Conservation (phyloP, 1,140 invertebrate species). For the Zaprionus capensis region DNA sequence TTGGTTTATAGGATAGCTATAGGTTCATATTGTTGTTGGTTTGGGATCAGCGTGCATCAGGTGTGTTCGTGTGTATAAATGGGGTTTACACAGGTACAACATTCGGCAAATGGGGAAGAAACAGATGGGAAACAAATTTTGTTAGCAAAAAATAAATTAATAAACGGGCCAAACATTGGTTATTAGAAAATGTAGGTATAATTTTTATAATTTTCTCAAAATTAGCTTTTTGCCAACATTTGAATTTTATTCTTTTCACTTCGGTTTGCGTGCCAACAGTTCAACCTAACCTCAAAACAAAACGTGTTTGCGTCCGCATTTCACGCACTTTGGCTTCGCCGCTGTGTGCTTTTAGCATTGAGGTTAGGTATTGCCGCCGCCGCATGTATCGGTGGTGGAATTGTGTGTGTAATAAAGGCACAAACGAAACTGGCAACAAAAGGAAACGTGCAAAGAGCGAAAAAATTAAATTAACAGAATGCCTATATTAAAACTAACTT, state of each 20-base stretch:
- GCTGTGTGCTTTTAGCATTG: constrained; percentile 13
- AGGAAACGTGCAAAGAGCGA: constrained; percentile 57
- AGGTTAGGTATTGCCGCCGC: constrained; percentile 45
- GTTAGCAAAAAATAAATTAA: constrained; percentile 66
- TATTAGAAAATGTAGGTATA: constrained; percentile 10
- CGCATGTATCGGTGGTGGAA: constrained; percentile 51
- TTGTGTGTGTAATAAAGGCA: constrained; percentile 55
- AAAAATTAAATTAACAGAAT: constrained; percentile 31
- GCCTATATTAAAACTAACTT: constrained; percentile 8
- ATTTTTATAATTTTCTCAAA: constrained; percentile 1
- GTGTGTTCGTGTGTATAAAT: constrained; percentile 36
- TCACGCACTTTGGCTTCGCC: constrained; percentile 17
- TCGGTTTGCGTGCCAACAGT: constrained; percentile 51
- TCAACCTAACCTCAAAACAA: constrained; percentile 67
- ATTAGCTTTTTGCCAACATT: constrained; percentile 21
- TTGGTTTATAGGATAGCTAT: constrained; percentile 77
- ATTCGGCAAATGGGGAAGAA: constrained; percentile 55
- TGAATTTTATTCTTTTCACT: constrained; percentile 27
- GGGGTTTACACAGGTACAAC: constrained; percentile 36
- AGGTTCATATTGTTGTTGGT: constrained; percentile 35
- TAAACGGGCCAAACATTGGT: constrained; percentile 42
- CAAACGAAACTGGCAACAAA: constrained; percentile 45
- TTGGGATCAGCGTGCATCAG: constrained; percentile 60
- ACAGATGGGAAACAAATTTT: constrained; percentile 76
- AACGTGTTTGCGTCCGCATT: constrained; percentile 48